A percentile compares a stretch with the other conserved stretches of the same genome.
Conservation (phyloP, 2,797 vertebrate species). For the Halcyon smyrnensis region DNA sequence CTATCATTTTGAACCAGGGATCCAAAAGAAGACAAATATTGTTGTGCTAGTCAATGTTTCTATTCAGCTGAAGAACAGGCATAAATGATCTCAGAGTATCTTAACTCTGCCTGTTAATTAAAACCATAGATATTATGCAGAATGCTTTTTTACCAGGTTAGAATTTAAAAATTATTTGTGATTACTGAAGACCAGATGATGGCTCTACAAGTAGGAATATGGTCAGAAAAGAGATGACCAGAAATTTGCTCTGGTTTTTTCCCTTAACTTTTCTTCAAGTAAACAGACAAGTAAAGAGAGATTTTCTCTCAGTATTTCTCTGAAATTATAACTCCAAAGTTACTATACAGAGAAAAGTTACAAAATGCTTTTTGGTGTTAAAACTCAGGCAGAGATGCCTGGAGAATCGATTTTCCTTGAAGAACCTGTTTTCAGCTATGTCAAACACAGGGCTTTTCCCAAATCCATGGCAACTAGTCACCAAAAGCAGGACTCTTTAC, state of each 20-base stretch:
- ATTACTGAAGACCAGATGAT: not conserved
- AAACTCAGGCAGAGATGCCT: not conserved
- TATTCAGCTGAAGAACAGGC: not conserved
- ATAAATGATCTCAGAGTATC: not conserved
- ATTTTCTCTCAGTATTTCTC: not conserved
- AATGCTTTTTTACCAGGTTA: not conserved
- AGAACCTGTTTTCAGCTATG: not conserved
- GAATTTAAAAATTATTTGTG: not conserved
- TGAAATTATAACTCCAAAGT: not conserved
- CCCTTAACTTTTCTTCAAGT: not conserved
- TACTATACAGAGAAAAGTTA: not conserved
- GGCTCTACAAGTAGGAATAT: not conserved
- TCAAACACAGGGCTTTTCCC: not conserved
- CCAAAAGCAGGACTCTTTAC: not conserved
- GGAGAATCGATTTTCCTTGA: not conserved
- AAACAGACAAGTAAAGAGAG: not conserved
- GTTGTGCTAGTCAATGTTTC: not conserved
- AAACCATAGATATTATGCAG: not conserved
- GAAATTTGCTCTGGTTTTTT: not conserved
- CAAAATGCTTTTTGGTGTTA: not conserved
- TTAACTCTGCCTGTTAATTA: not conserved
- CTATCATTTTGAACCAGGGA: constrained; percentile 21
- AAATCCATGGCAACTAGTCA: not conserved
- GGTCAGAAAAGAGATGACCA: not conserved
- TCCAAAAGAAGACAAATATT: constrained; percentile 27